phyloP scores from a whole-genome alignment of 37 sponge, comb jelly and placozoan species.

The Trichoplax adhaerens region DNA sequence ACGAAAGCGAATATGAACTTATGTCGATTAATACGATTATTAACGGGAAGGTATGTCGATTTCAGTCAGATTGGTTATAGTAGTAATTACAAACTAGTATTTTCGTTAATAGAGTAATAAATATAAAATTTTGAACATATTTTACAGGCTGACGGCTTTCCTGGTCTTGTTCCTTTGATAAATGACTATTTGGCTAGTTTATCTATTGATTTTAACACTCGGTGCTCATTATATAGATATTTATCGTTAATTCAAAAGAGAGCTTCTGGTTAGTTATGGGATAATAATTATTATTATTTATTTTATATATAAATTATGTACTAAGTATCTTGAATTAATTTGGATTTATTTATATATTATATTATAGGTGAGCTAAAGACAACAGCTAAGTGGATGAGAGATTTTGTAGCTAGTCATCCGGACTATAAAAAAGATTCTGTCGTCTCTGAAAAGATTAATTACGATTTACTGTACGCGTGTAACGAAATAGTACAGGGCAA shows the following conservation, averaged over 20 bases:
- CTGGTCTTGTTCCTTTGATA: constrained; percentile 64
- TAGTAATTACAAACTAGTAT: too few species aligned
- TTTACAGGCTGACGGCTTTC: constrained; percentile 40
- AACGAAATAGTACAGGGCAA: constrained; percentile 23
- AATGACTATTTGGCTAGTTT: constrained; percentile 59
- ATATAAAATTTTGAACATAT: too few species aligned
- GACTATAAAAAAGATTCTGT: constrained; percentile 87
- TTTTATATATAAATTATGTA: neutral
- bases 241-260: constrained; percentile 44
- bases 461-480: constrained; percentile 34
- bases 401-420: constrained; percentile 59
- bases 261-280: constrained; percentile 43
- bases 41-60: constrained; percentile 60
- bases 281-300: neutral
- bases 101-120: too few species aligned
- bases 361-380: constrained; percentile 74
- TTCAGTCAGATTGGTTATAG: too few species aligned
- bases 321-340: neutral
- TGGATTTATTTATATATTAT: neutral
- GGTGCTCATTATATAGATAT: constrained; percentile 52
- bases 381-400: constrained; percentile 67
- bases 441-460: constrained; percentile 55
- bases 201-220: constrained; percentile 61
- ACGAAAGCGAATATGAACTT: constrained; percentile 37
- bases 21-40: constrained; percentile 75